These are phyloP conservation scores for Bovichtus diacanthus DNA, from an alignment of 2,797 vertebrate genomes.

Conservation along the genomic window DNA sequence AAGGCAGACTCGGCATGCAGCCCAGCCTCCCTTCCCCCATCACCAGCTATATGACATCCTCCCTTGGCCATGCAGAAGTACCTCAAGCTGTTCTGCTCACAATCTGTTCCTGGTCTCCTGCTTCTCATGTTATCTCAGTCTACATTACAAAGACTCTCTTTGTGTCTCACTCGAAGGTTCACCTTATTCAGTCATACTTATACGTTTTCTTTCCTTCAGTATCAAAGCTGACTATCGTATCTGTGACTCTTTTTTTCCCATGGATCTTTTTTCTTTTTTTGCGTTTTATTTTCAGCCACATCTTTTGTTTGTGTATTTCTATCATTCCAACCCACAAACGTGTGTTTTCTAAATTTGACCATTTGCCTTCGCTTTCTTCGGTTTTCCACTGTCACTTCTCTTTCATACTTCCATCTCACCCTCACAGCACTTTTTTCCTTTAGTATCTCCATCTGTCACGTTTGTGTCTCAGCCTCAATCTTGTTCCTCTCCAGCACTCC, in stretches of 20 bases:
- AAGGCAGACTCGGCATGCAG: conserved; percentile 67
- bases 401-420: conserved; percentile 45
- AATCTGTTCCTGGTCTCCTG: conserved; percentile 76
- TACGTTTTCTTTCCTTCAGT: conserved; percentile 16
- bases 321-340: conserved; percentile 20
- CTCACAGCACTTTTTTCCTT: conserved; percentile 59
- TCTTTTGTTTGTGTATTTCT: conserved; percentile 25
- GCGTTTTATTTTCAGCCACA: background rate
- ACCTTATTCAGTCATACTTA: conserved; percentile 27
- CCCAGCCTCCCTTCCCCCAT: conserved; percentile 51
- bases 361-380: conserved; percentile 26
- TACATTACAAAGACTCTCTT: conserved; percentile 59
- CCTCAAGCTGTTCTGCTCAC: conserved; percentile 80
- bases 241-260: background rate
- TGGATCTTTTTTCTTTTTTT: no score
- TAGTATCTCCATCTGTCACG: conserved; percentile 71
- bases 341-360: conserved; percentile 48
- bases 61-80: conserved; percentile 69
- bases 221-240: conserved; percentile 38
- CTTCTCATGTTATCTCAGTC: conserved; percentile 67
- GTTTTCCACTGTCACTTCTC: conserved; percentile 30
- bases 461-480: conserved; percentile 64
- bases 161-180: conserved; percentile 42
- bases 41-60: conserved; percentile 73
- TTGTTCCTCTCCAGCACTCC: conserved; percentile 61